phyloP scores from a whole-genome alignment of 1,140 invertebrate species.

The Cyclargus thomasi region DNA sequence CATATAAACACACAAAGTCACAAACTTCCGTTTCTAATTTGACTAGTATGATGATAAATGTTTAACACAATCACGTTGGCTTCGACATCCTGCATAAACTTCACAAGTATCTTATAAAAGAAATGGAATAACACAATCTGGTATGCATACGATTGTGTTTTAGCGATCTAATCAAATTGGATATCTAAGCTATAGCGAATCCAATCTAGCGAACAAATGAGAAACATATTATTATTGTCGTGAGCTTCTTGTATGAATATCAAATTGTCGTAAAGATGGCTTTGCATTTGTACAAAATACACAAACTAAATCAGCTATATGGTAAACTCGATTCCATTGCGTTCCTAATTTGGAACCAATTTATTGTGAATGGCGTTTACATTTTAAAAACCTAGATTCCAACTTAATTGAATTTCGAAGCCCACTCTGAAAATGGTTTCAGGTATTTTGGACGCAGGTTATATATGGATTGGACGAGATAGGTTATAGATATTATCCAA shows the following conservation, averaged over 20 bases:
- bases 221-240: not conserved
- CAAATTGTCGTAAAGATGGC: conserved; percentile 5
- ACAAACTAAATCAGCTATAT: not conserved
- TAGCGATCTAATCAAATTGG: conserved; percentile 11
- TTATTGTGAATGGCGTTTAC: not conserved
- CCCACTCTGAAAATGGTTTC: too few relatives aligned
- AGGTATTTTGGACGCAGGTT: too few relatives aligned
- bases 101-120: not conserved
- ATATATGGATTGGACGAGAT: too few relatives aligned
- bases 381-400: not conserved
- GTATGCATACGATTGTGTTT: conserved; percentile 12
- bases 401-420: not conserved
- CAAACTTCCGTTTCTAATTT: too few relatives aligned
- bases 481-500: too few relatives aligned
- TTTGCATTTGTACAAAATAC: not conserved
- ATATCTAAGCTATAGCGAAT: conserved; percentile 6
- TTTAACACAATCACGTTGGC: too few relatives aligned
- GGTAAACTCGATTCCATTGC: not conserved
- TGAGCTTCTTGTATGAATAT: not conserved
- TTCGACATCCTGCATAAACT: not conserved
- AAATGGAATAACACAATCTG: conserved; percentile 2
- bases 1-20: too few relatives aligned
- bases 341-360: not conserved
- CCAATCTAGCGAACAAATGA: conserved; percentile 3
- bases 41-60: too few relatives aligned